phyloP scores from a whole-genome alignment of 2,113 vertebrate genomes.

The Taxidea taxus region DNA sequence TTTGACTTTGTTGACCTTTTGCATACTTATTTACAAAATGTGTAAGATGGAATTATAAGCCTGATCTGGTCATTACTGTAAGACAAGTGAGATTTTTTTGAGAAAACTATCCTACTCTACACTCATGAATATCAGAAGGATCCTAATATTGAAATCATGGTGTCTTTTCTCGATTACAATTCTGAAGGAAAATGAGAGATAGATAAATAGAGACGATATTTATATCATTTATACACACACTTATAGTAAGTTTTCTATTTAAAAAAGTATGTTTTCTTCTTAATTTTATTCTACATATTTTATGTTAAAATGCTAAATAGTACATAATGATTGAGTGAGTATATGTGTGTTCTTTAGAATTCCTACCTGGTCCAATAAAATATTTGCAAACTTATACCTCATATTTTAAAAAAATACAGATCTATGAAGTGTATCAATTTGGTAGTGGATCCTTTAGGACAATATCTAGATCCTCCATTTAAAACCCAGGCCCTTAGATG shows the following conservation, averaged over 20 bases:
- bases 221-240: neutral
- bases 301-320: neutral
- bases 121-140: neutral
- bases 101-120: neutral
- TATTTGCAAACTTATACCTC: neutral
- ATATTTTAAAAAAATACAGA: neutral
- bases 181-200: neutral
- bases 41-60: neutral
- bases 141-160: neutral
- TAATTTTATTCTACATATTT: neutral
- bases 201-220: neutral
- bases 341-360: neutral
- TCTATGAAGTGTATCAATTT: neutral
- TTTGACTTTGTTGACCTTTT: neutral
- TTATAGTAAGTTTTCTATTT: neutral
- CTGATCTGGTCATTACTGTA: neutral
- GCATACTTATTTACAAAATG: neutral
- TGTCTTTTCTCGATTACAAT: neutral
- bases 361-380: neutral
- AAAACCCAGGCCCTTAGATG: neutral
- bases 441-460: neutral
- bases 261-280: neutral
- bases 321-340: neutral
- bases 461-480: neutral
- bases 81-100: neutral